These are phyloP conservation scores for Entelurus aequoreus DNA, from an alignment of 2,113 vertebrate genomes.

Conservation along the genomic window DNA sequence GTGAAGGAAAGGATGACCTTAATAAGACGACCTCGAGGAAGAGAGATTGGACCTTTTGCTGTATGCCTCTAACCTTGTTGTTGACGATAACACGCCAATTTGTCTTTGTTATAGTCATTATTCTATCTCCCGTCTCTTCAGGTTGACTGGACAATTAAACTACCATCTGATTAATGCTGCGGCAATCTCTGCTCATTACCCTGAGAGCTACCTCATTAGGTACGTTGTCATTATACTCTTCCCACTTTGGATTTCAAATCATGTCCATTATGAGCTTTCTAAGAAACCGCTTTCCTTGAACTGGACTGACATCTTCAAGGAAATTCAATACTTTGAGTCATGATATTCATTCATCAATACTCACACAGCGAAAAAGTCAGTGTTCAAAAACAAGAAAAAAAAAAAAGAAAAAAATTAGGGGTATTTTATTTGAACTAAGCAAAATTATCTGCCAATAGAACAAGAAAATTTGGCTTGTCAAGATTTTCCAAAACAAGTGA, in stretches of 20 bases:
- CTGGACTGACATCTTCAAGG: slow-evolving; percentile 4
- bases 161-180: slow-evolving; percentile 35
- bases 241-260: slow-evolving; percentile 1
- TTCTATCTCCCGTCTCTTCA: slow-evolving; percentile 30
- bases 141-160: slow-evolving; percentile 42
- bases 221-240: slow-evolving; percentile 21
- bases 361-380: too few relatives aligned
- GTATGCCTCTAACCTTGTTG: slow-evolving; percentile 13
- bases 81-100: slow-evolving; percentile 10
- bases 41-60: slow-evolving; percentile 2
- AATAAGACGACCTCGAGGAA: slow-evolving; percentile 4
- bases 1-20: slow-evolving; percentile 7
- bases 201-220: slow-evolving; percentile 24
- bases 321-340: background rate
- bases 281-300: background rate
- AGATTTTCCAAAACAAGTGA: too few relatives aligned
- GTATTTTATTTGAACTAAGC: too few relatives aligned
- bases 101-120: slow-evolving; percentile 29
- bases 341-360: background rate
- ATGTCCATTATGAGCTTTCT: background rate
- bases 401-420: too few relatives aligned
- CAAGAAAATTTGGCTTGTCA: too few relatives aligned
- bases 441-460: too few relatives aligned
- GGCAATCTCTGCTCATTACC: slow-evolving; percentile 40
- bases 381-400: too few relatives aligned